Base-by-base conservation (phyloP, 2,797 vertebrate genomes). In the Potorous gilbertii region DNA sequence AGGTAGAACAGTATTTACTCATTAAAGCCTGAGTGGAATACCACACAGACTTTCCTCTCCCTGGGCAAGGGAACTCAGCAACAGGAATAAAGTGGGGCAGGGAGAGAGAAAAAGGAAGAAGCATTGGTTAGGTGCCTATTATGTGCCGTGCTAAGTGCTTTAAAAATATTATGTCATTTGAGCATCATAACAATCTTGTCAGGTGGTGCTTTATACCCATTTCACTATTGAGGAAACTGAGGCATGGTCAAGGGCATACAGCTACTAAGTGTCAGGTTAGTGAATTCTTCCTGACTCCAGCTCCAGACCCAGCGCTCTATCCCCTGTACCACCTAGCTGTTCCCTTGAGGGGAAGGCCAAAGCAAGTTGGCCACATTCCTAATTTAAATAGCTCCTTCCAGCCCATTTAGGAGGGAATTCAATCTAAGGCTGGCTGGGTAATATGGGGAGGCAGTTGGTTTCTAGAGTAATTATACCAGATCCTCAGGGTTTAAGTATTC, bases 21-120 rank as follows among this genome's bases (percentile, higher is more conserved):
- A 0, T 40, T 0, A 0, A 1, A 1, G 16, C 54, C 57, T 93
- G 55, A 55, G 10, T 13, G 0, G 40, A 87, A 91, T 9, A 6
- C 56, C 91, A 16, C 0, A 87, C 74, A 87, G 74, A 50, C 10
- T 34, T 55, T 55, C 54, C 10, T 91, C 54, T 91, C 54, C 34
- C 54, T 91, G 31, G 54, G 54, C 90, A 50, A 50, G 24, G 21
- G 40, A 40, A 50, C 31, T 87, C 40, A 50, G 40, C 40, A 87
- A 50, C 50, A 87, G 24, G 21, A 87, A 46, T 27, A 50, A 87
- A 87, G 74, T 1, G 62, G 34, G 34, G 62, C 34, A 87, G 40
- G 40, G 40, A 87, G 24, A 21, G 40, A 50, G 24, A 87, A 10
- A 87, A 87, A 87, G 31, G 59, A 14, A 62, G 8, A 24, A 27